phyloP scores from a whole-genome alignment of 2,113 vertebrate species.

The Taxidea taxus region DNA sequence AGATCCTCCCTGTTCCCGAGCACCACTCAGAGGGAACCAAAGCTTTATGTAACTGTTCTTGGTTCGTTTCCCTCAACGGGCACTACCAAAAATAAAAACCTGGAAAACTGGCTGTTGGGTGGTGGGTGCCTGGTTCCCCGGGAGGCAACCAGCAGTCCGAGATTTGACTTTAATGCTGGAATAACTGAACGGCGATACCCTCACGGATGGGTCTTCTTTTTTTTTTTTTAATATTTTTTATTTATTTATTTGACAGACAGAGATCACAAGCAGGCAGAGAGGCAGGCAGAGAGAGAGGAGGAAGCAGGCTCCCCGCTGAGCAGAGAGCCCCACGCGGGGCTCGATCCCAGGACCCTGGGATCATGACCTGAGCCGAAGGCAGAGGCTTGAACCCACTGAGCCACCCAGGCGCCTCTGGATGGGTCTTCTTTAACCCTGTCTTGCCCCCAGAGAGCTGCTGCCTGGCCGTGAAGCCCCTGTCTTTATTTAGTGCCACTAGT shows the following conservation, averaged over 20 bases:
- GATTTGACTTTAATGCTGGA: not conserved
- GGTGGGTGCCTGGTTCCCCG: not conserved
- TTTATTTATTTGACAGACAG: too few species aligned
- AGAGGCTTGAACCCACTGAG: too few species aligned
- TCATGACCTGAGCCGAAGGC: too few species aligned
- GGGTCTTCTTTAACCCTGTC: not conserved
- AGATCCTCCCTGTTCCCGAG: not conserved
- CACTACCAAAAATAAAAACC: conserved; percentile 49
- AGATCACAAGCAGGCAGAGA: too few species aligned
- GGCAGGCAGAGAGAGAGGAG: too few species aligned
- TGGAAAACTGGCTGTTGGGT: not conserved
- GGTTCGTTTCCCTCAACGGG: conserved; percentile 28
- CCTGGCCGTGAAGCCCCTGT: not conserved
- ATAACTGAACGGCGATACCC: not conserved
- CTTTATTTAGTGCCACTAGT: not conserved
- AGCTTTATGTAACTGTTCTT: conserved; percentile 63
- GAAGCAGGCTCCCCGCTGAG: too few species aligned
- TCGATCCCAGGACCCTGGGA: too few species aligned
- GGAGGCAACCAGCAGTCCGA: not conserved
- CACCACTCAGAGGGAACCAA: conserved; percentile 1
- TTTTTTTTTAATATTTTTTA: too few species aligned
- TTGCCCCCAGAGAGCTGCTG: not conserved
- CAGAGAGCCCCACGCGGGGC: too few species aligned
- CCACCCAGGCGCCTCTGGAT: too few species aligned
- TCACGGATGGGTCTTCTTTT: not conserved